Base-by-base conservation (phyloP, 2,113 vertebrate genomes). In the Lagenorhynchus albirostris region DNA sequence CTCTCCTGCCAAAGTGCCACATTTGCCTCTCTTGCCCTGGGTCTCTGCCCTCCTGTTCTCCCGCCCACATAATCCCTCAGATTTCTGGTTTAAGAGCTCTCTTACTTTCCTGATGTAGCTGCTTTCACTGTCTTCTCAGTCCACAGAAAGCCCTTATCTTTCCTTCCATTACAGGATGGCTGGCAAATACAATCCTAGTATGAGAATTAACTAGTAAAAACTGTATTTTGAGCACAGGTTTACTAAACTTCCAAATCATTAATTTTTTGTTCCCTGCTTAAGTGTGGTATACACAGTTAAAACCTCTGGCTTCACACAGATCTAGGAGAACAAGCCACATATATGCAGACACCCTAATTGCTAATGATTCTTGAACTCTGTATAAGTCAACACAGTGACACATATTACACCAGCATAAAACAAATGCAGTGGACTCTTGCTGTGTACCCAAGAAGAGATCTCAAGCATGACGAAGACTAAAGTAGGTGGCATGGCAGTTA, bases 161-260 rank as follows among this genome's bases (percentile, higher is more conserved):
- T 68, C 21, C 23, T 65, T 18, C 26, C 9, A 2, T 47, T 82
- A 67, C 5, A 63, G 29, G 6, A 36, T 53, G 36, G 3, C n/a
- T 82, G 77, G 81, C 15, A 82, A 55, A 73, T 21, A 87, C 70
- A 85, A 95, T 41, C 17, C 4, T 58, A 80, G 38, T 13, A 36
- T 44, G 25, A 60, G 14, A 71, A 63, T 70, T n/a, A 92, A 23
- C 36, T 84, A 83, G 23, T 36, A 70, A 89, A 96, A 80, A 81
- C 29, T 5, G 23, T 33, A 5, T 55, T 89, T 89, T 47, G 60
- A 81, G 20, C 5, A 67, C 5, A 50, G n/a, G 50, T 92, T 92
- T 36, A 81, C 53, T 90, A 50, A 89, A 86, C 73, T 55, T 18
- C 14, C 36, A 86, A 81, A 20, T 20, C 91, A 47, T 25, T 94